Evolutionary conservation across 2,113 vertebrate species (phyloP), one percentile per base, ranked within the genome.

Genomic region (Vanacampus margaritifer): DNA sequence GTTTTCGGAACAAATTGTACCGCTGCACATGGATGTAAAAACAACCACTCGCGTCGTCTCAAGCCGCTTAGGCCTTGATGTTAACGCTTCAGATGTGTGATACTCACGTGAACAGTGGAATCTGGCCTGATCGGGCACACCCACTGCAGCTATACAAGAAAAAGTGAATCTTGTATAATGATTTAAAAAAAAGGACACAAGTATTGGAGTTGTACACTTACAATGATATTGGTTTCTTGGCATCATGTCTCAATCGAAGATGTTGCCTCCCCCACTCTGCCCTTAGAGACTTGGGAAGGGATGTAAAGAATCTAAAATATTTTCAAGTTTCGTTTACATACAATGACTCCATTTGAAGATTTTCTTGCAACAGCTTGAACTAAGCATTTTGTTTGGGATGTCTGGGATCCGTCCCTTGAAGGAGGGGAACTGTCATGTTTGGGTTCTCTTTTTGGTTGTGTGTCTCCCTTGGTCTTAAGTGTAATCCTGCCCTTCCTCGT

Each of bases 261-360:
- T 93, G 92, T 73, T 83, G 91, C 84, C 83, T 90, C 72, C 87
- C 89, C 92, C 93, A 93, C 51, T 92, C 86, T 17, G n/a, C n/a
- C n/a, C n/a, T n/a, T n/a, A n/a, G n/a, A n/a, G n/a, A n/a, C n/a
- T n/a, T n/a, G n/a, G 73, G 63, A 76, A 11, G 41, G 39, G 60
- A 13, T 23, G 61, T 24, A 8, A 58, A 8, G 17, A 28, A 11
- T 8, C 28, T 28, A 19, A 28, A 35, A 58, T 32, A 26, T 8
- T 54, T 58, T 56, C 53, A n/a, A n/a, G n/a, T n/a, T n/a, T n/a
- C n/a, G n/a, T n/a, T n/a, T n/a, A n/a, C n/a, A n/a, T n/a, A 56
- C 4, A 1, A 17, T 48, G 45, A 19, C 3, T 16, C 5, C 0
- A 21, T 19, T 19, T 19, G 19, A 48, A 48, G 45, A 3, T 48